Base-by-base conservation (phyloP, 2,888 invertebrate species). In the Scelioninae gen. 2 region DNA sequence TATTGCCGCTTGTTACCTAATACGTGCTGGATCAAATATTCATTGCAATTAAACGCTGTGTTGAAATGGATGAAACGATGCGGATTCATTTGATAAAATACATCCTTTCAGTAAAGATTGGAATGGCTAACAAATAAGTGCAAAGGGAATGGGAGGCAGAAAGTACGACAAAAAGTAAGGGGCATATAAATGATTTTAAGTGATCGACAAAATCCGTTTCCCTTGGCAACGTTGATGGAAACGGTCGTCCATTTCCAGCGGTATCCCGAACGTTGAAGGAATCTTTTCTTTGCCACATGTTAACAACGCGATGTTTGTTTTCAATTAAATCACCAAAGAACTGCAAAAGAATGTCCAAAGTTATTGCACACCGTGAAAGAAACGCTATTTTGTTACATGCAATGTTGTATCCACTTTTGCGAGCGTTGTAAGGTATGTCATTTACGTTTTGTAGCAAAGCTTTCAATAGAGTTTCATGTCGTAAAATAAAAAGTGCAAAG, bases 191-290 rank as follows among this genome's bases (percentile, higher is more conserved):
- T 52, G 53, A 69, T 52, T 69, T 31, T 19, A 18, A 64, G 10
- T 74, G 78, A 82, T 81, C 81, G 82, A 82, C 78, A 79, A 82
- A 82, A 76, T 80, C 69, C 67, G 82, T 81, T 80, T 79, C 79
- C 76, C 55, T 55, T 80, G 70, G 81, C 80, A 78, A 82, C 81
- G 77, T 60, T 55, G 78, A 76, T 79, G 78, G 78, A 79, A 77
- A 79, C 75, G 71, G 70, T 76, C 65, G 70, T 71, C 76, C 74
- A 77, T 78, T 76, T 73, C 19, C 5, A 43, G 52, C 37, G 6
- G 19, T 25, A 18, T 15, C 22, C 37, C 35, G 11, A 35, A n/a
- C 28, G 2, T 18, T 18, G 28, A 41, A 48, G 37, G 33, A 50
- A 31, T 33, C 22, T 15, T 31, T 45, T 61, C 48, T 67, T 35